phyloP scores from a whole-genome alignment of 2,797 vertebrate genomes.

The Pangasius sanitwongsei region DNA sequence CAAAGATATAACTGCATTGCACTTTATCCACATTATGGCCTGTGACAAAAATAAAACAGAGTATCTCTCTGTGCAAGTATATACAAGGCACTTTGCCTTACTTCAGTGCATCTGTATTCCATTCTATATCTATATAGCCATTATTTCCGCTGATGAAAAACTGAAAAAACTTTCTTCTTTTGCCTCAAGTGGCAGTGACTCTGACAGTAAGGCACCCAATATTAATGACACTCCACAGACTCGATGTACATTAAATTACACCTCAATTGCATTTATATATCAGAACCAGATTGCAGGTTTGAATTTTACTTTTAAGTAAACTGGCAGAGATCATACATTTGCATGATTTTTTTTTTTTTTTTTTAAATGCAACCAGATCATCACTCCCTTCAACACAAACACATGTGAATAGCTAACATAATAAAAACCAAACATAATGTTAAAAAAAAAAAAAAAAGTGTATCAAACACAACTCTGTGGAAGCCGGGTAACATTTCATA shows the following conservation, averaged over 20 bases:
- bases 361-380: conserved; percentile 55
- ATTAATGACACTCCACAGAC: conserved; percentile 49
- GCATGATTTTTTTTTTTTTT: conserved; percentile 39
- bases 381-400: conserved; percentile 11
- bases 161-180: conserved; percentile 17
- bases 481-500: conserved; percentile 25
- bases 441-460: conserved; percentile 44
- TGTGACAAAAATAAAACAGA: not conserved
- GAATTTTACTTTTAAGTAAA: conserved; percentile 24
- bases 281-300: not conserved
- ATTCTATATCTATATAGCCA: conserved; percentile 8
- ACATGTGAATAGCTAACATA: conserved; percentile 28
- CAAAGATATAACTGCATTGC: not conserved
- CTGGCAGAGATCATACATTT: conserved; percentile 3
- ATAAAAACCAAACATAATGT: not conserved
- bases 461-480: conserved; percentile 37
- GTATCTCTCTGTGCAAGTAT: conserved; percentile 50
- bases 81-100: conserved; percentile 55
- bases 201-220: conserved; percentile 70
- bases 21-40: conserved; percentile 17
- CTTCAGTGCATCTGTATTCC: conserved; percentile 5
- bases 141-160: conserved; percentile 16
- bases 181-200: conserved; percentile 52
- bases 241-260: conserved; percentile 22
- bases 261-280: conserved; percentile 26